phyloP scores from a whole-genome alignment of 2,113 vertebrate species.

The Ophthalmotilapia sp. region DNA sequence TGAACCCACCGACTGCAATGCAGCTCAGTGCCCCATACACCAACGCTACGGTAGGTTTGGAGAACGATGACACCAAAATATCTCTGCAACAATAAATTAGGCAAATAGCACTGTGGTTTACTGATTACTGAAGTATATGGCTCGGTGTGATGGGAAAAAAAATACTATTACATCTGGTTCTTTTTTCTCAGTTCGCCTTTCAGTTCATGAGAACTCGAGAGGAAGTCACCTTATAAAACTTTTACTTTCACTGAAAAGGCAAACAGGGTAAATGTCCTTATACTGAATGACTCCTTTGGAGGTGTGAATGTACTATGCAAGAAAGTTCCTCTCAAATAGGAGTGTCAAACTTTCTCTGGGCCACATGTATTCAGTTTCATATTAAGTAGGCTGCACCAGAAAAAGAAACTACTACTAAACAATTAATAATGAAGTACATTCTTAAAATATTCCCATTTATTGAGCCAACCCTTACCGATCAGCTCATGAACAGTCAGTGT shows the following conservation, averaged over 20 bases:
- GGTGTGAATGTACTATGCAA: background rate
- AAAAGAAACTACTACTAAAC: background rate
- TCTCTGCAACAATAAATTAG: background rate
- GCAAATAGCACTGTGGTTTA: background rate
- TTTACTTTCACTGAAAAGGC: background rate
- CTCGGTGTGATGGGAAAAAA: background rate
- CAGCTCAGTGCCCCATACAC: slow-evolving; percentile 65
- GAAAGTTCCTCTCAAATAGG: background rate
- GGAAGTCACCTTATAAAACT: slow-evolving; percentile 49
- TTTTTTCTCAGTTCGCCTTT: slow-evolving; percentile 1
- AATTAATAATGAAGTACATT: background rate
- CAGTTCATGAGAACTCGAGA: slow-evolving; percentile 15
- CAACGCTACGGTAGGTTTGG: slow-evolving; percentile 46
- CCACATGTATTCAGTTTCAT: background rate
- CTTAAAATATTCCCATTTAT: background rate
- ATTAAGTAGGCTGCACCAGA: background rate
- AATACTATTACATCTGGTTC: background rate
- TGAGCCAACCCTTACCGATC: background rate
- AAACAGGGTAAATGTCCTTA: background rate
- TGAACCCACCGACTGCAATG: slow-evolving; percentile 51
- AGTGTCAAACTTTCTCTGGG: background rate
- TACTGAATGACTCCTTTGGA: background rate
- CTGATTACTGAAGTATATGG: background rate
- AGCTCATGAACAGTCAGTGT: background rate
- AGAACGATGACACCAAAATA: background rate